A percentile compares a stretch with the other conserved stretches of the same genome.
Conservation (phyloP, 1,140 invertebrate genomes). For the Conus ventricosus region DNA sequence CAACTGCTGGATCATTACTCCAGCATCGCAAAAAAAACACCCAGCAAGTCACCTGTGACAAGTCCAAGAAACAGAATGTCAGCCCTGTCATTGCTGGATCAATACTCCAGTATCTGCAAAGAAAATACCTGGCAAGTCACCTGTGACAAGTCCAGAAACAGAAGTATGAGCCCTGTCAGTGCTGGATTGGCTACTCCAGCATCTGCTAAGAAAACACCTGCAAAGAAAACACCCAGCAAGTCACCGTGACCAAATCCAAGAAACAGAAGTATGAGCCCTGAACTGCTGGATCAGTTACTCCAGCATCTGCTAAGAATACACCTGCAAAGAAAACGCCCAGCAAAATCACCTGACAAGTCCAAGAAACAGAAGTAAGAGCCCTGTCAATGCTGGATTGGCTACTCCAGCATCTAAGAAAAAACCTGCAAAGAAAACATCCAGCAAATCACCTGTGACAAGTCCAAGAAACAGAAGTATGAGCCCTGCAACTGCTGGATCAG, state of each 20-base stretch:
- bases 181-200: too few species aligned
- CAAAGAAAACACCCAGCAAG: not conserved
- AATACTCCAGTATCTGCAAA: too few species aligned
- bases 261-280: too few species aligned
- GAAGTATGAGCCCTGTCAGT: not conserved
- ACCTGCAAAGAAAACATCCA: not conserved
- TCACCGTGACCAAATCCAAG: too few species aligned
- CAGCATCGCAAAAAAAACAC: slow-evolving; percentile 34
- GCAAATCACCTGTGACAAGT: not conserved
- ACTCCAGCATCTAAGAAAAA: too few species aligned
- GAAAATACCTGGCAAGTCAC: slow-evolving; percentile 6
- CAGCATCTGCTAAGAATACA: too few species aligned
- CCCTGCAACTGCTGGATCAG: not conserved
- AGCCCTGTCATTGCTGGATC: too few species aligned
- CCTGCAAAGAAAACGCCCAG: too few species aligned
- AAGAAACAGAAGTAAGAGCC: not conserved
- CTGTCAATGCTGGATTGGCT: too few species aligned
- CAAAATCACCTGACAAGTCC: not conserved
- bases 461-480: slow-evolving; percentile 8
- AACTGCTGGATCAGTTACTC: too few species aligned
- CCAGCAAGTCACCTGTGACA: slow-evolving; percentile 20
- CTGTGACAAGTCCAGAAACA: not conserved
- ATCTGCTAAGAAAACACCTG: not conserved
- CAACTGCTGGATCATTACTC: not conserved
- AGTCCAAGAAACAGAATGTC: not conserved